Percentiles rank a stretch among this genome's conserved stretches.
Evolutionary conservation across 2,797 vertebrate species (phyloP).

Genomic region (Rachycentron canadum): DNA sequence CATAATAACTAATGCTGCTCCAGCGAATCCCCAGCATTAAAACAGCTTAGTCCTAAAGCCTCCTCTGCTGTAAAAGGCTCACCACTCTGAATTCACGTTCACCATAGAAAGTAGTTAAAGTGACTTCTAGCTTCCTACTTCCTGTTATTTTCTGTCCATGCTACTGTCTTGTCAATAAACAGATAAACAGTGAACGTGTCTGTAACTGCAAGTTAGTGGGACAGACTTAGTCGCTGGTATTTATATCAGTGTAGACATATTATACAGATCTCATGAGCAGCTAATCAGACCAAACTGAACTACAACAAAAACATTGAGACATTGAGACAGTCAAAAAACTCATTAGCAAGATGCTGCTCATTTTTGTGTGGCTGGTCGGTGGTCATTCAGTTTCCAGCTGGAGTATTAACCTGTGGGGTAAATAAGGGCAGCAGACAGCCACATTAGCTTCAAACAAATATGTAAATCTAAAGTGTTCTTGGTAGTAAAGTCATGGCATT

Average conservation of each 20-base stretch:
- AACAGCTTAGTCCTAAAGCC: constrained; percentile 51
- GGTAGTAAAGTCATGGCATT: not conserved
- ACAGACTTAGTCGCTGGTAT: not conserved
- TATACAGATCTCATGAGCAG: not conserved
- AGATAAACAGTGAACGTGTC: not conserved
- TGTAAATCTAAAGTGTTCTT: not conserved
- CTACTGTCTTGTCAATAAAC: not conserved
- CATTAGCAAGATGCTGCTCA: not conserved
- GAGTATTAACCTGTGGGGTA: not conserved
- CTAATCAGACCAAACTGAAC: constrained; percentile 21
- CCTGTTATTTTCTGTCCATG: constrained; percentile 3
- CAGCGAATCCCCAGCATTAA: constrained; percentile 53
- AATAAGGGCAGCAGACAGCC: constrained; percentile 11
- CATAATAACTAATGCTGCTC: constrained; percentile 52
- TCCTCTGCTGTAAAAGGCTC: constrained; percentile 30
- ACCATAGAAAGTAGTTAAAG: constrained; percentile 2
- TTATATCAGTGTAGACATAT: not conserved
- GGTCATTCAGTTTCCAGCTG: not conserved
- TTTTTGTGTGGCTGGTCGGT: constrained; percentile 19
- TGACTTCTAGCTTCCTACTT: not conserved
- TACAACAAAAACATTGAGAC: not conserved
- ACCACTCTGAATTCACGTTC: constrained; percentile 4
- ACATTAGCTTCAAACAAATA: not conserved
- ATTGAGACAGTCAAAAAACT: constrained; percentile 1
- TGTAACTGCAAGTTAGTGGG: not conserved